Percentiles rank a stretch among this genome's conserved stretches.
Evolutionary conservation across 2,888 invertebrate genomes (phyloP).

Genomic region (Andrena chrysosceles): DNA sequence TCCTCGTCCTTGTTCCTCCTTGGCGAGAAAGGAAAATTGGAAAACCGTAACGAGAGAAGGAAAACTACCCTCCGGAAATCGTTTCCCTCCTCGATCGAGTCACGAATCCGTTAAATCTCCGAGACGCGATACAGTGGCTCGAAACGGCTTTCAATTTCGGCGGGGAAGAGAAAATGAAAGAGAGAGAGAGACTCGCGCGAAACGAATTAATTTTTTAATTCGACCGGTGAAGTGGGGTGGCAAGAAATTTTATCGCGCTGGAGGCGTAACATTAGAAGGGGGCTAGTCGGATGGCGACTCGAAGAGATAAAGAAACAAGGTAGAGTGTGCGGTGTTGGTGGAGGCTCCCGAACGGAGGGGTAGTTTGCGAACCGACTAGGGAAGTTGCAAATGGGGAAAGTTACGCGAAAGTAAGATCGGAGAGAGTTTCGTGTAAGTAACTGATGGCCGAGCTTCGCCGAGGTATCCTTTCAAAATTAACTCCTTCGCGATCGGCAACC

Average conservation of each 20-base stretch:
- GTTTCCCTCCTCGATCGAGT: slow-evolving; percentile 1
- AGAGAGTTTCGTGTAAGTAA: slow-evolving; percentile 61
- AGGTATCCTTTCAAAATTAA: slow-evolving; percentile 57
- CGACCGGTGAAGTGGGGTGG: neutral
- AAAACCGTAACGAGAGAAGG: slow-evolving; percentile 1
- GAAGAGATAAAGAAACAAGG: slow-evolving; percentile 31
- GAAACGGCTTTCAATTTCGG: neutral
- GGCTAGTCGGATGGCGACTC: neutral
- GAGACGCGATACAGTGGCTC: neutral
- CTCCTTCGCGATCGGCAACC: slow-evolving; percentile 35
- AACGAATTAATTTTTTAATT: slow-evolving; percentile 1
- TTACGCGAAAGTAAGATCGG: slow-evolving; percentile 47
- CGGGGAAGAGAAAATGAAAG: neutral
- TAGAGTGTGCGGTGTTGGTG: neutral
- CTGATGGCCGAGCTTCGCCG: slow-evolving; percentile 51
- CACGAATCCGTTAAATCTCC: neutral
- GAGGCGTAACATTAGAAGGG: slow-evolving; percentile 32
- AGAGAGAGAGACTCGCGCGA: neutral
- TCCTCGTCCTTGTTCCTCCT: neutral
- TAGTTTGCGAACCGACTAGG: slow-evolving; percentile 19
- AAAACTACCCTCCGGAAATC: neutral
- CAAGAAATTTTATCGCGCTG: neutral
- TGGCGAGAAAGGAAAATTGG: neutral
- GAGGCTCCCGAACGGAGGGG: slow-evolving; percentile 6
- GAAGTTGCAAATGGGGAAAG: slow-evolving; percentile 70